Conservation (phyloP, 2,113 vertebrate species). For the Dicrurus megarhynchus region DNA sequence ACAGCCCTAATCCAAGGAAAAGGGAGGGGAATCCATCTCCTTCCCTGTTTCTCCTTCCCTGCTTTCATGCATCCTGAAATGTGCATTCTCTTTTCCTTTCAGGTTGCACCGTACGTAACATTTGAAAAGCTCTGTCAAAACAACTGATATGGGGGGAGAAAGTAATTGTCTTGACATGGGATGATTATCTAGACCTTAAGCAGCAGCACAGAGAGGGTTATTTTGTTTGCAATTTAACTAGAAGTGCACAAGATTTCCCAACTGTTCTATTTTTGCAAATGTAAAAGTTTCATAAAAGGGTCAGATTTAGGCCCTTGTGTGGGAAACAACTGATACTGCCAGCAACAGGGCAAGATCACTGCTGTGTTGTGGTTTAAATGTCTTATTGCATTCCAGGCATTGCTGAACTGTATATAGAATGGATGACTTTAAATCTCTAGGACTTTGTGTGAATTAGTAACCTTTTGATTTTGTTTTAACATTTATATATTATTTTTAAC, state of each 20-base stretch:
- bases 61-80: conserved; percentile 1
- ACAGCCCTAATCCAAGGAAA: neutral
- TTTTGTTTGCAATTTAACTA: conserved; percentile 72
- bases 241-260: conserved; percentile 80
- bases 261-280: conserved; percentile 83
- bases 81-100: conserved; percentile 34
- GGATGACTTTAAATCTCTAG: conserved; percentile 71
- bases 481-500: conserved; percentile 67
- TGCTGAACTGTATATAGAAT: conserved; percentile 74
- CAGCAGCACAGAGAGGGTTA: conserved; percentile 62
- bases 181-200: conserved; percentile 57
- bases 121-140: conserved; percentile 63
- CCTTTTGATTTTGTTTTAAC: conserved; percentile 63
- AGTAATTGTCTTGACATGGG: conserved; percentile 29
- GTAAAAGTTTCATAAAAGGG: conserved; percentile 78
- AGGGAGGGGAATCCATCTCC: neutral
- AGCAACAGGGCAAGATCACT: conserved; percentile 70
- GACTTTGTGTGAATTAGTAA: conserved; percentile 66
- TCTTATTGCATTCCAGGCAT: conserved; percentile 78
- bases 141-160: conserved; percentile 25
- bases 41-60: neutral
- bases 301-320: conserved; percentile 79
- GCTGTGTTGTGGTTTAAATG: conserved; percentile 76
- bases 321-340: conserved; percentile 76
- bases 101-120: conserved; percentile 6